Evolutionary conservation across 2,888 invertebrate species (phyloP), one percentile per base, ranked within the genome.

Genomic region (Ichneumoninae sp.): DNA sequence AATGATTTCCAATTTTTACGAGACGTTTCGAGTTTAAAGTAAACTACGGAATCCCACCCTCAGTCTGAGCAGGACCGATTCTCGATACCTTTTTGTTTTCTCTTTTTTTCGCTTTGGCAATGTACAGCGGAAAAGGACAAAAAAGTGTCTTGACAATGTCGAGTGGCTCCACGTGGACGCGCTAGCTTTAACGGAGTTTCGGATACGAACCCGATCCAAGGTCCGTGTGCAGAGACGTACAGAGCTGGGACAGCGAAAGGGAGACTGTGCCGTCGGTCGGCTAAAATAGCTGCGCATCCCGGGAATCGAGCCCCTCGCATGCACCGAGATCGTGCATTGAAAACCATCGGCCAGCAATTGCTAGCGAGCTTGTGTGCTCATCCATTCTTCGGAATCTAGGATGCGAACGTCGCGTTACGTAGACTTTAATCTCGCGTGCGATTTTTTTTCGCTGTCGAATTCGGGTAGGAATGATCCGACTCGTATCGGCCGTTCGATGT

Each of bases 221-320:
- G 44, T 50, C 13, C 19, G 13, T 47, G n/a, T 69, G 36, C 26
- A 40, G 26, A 26, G 7, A 16, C 40, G 54, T 16, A 10, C 19
- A 16, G 71, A 22, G 8, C 22, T 47, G 30, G 50, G 33, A 66
- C 47, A 78, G 26, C 52, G 52, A 70, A 66, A 70, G 54, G 60
- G n/a, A 69, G 72, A 44, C 47, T 66, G 79, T 44, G 36, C 65
- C 70, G 47, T 74, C 36, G 40, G 75, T 78, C 74, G 70, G 33
- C 8, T 54, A 84, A 78, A 74, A 84, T 66, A 75, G 60, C 50
- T 54, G 65, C 57, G 26, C 36, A 75, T 78, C 70, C 47, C 75
- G 79, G 82, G 82, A 84, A 82, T 79, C 78, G 82, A 84, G 82
- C 84, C 84, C 82, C 82, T 81, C 71, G 78, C 66, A 60, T 75